A percentile compares a stretch with the other conserved stretches of the same genome.
These are phyloP conservation scores for Cydia strobilella DNA, from an alignment of 1,140 invertebrate species.

Conservation along the genomic window DNA sequence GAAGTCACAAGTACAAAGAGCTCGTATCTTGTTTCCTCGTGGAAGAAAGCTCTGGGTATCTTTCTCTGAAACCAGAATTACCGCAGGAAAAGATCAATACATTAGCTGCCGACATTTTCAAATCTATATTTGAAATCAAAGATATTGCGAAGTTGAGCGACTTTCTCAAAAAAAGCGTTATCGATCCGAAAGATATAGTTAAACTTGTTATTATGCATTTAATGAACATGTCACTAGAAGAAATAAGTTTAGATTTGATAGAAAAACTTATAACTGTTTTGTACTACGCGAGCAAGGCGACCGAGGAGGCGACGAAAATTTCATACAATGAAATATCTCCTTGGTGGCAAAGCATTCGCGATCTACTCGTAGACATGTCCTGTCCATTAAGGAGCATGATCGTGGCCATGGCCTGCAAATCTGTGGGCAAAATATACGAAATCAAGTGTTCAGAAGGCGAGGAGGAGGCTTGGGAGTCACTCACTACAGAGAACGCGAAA, in stretches of 20 bases:
- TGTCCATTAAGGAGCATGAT: slow-evolving; percentile 87
- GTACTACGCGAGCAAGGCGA: slow-evolving; percentile 69
- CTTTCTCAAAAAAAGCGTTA: slow-evolving; percentile 78
- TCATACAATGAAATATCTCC: slow-evolving; percentile 84
- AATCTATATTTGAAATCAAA: slow-evolving; percentile 81
- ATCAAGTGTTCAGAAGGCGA: slow-evolving; percentile 73
- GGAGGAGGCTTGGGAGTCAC: slow-evolving; percentile 88
- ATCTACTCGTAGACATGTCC: slow-evolving; percentile 84
- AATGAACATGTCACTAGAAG: slow-evolving; percentile 80
- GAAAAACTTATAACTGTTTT: slow-evolving; percentile 76
- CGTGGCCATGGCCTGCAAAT: slow-evolving; percentile 88
- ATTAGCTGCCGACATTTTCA: slow-evolving; percentile 82
- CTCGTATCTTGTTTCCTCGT: slow-evolving; percentile 81
- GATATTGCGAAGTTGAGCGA: slow-evolving; percentile 75
- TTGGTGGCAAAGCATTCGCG: slow-evolving; percentile 89
- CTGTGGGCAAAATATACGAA: slow-evolving; percentile 81
- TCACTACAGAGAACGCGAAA: slow-evolving; percentile 91
- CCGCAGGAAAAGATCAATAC: slow-evolving; percentile 68
- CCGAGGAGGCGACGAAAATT: slow-evolving; percentile 64
- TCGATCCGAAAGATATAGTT: slow-evolving; percentile 82
- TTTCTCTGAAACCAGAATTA: slow-evolving; percentile 68
- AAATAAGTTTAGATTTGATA: slow-evolving; percentile 77
- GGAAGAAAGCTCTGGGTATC: slow-evolving; percentile 55
- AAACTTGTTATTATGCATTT: slow-evolving; percentile 85
- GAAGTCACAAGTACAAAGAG: slow-evolving; percentile 58